phyloP scores from a whole-genome alignment of 2,113 vertebrate genomes.

The Lophochroa leadbeateri region DNA sequence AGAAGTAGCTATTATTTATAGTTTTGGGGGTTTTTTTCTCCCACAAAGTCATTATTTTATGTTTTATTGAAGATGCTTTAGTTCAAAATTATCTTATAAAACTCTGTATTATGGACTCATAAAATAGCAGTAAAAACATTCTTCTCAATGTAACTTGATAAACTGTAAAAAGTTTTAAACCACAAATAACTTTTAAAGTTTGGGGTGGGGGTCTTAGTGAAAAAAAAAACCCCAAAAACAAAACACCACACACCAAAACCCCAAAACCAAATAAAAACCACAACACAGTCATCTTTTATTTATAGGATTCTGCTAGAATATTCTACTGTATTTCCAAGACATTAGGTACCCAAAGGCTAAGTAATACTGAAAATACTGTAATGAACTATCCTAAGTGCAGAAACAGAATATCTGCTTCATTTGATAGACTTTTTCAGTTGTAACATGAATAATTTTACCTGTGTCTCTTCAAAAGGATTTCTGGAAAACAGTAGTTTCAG shows the following conservation, averaged over 20 bases:
- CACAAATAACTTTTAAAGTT: not conserved
- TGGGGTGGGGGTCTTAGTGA: not conserved
- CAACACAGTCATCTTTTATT: not conserved
- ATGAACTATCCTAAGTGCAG: fast-evolving
- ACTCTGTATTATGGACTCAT: not conserved
- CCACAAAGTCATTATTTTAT: not conserved
- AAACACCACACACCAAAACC: not conserved
- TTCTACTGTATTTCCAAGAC: not conserved
- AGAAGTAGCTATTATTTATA: not conserved
- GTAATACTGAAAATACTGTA: not conserved
- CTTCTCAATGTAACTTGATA: not conserved
- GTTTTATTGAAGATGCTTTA: not conserved
- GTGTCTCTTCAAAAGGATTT: not conserved
- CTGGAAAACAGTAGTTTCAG: not conserved
- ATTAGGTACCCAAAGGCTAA: not conserved
- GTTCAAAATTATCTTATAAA: slow-evolving; percentile 13
- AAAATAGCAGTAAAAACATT: slow-evolving; percentile 5
- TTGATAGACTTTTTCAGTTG: not conserved
- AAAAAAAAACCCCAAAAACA: not conserved
- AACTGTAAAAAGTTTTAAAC: not conserved
- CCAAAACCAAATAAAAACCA: not conserved
- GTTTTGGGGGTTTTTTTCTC: not conserved
- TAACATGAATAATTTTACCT: not conserved
- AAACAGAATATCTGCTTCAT: not conserved
- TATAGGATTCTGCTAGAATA: not conserved